Evolutionary conservation across 2,797 vertebrate genomes (phyloP), one percentile per base, ranked within the genome.

Genomic region (Austrolebias charrua): DNA sequence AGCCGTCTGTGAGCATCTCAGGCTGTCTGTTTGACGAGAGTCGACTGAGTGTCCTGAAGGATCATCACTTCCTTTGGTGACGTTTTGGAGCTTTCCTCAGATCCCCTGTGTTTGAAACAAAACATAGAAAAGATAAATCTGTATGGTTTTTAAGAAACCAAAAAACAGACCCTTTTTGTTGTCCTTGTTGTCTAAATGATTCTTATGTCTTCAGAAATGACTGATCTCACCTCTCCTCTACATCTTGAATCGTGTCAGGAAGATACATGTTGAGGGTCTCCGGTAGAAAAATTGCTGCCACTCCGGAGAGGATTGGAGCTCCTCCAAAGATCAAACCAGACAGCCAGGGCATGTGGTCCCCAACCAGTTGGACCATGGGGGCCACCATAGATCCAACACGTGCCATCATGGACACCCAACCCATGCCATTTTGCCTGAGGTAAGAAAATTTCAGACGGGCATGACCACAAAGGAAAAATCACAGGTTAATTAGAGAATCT

Each of bases 391-490:
- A 87, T 20, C 95, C 95, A 0, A 95, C 2, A 4, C 93, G 93
- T 29, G 93, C 94, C 28, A 75, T 92, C 92, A 91, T 92, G 0
- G 92, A 93, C 4, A 83, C 86, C 43, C 92, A 93, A 53, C 95
- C 95, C 92, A 96, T 92, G 35, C 95, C 95, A 2, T 86, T 95
- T 84, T 96, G 95, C 80, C 95, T 96, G 88, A 76, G 40, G 29
- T 44, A 42, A 29, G 70, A 54, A 19, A 63, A 18, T 13, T 3
- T 13, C 38, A 12, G 2, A 40, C 38, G 13, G 11, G 11, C 29
- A 4, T 6, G 24, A 64, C 2, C 4, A 42, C 15, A 24, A 24
- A 24, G 24, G 24, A 24, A 24, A 24, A n/a, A 24, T 4, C 31
- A 10, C 9, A 38, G 15, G 38, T 28, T 3, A 56, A 62, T 16